Evolutionary conservation across 2,888 invertebrate species (phyloP), one percentile per base, ranked within the genome.

Genomic region (Papilio demoleus): DNA sequence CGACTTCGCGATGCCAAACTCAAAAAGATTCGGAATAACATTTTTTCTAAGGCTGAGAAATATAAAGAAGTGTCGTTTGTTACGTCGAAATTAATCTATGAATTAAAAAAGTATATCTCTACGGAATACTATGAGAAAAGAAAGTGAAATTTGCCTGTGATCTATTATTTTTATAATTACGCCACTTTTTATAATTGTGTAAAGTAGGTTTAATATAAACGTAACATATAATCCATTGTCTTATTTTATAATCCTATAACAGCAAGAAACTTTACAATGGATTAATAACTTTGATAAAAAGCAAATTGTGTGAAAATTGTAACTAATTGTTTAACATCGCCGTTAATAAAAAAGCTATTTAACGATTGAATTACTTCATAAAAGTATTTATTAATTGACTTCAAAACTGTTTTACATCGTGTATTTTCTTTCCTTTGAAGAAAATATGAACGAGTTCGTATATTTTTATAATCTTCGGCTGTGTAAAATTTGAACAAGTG

Each of bases 131-230:
- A 38, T 66, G 61, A 47, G 50, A 70, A 71, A 17, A 58, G 38
- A 70, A 67, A 70, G 63, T 64, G 24, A 65, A n/a, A 36, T 65
- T 17, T 34, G 38, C 31, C 22, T 22, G 42, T 9, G 22, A 45
- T 65, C 14, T 47, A 12, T 66, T 59, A 36, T 47, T 19, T n/a
- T 34, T 31, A 45, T 47, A 66, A 66, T 59, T 59, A 59, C 36
- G 50, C 40, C 59, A 59, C 40, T 70, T 67, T 70, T 50, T 40
- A 58, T 67, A 40, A 67, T 56, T 56, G 24, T 64, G 24, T 53
- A 64, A 50, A 53, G 36, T n/a, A 38, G 50, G 36, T 38, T 64
- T 64, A 22, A 62, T 62, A 62, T 34, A 63, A 63, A 27, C 11
- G 22, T 62, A 6, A 2, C 17, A 11, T 17, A 45, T 45, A 17